These are phyloP conservation scores for Euphydryas editha DNA, from an alignment of 2,888 invertebrate genomes.

Conservation along the genomic window DNA sequence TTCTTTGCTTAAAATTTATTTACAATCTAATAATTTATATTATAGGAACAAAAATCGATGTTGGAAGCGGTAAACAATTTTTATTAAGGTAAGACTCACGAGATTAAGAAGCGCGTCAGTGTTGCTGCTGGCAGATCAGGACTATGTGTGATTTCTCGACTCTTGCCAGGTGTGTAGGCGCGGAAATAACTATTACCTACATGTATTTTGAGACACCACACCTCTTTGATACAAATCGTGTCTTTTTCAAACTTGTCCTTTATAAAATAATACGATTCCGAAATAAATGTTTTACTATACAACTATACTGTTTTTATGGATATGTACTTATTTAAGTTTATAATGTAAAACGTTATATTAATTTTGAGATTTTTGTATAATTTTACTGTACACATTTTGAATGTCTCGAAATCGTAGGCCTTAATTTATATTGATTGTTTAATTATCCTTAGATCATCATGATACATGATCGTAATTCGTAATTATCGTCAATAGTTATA, in stretches of 20 bases:
- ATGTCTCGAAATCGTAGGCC: not conserved
- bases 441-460: conserved; percentile 40
- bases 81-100: conserved; percentile 57
- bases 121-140: conserved; percentile 55
- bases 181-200: conserved; percentile 50
- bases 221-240: conserved; percentile 27
- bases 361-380: not conserved
- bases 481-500: too few species aligned
- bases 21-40: not conserved
- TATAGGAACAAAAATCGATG: not conserved
- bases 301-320: too few species aligned
- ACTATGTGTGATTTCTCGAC: conserved; percentile 66
- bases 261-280: not conserved
- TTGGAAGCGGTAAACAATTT: conserved; percentile 11
- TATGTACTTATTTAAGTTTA: too few species aligned
- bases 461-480: conserved; percentile 47
- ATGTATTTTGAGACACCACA: conserved; percentile 40
- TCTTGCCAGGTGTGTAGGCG: conserved; percentile 66
- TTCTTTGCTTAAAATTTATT: not conserved
- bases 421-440: conserved; percentile 3
- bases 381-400: not conserved
- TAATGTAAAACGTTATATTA: not conserved
- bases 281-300: not conserved
- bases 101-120: conserved; percentile 52
- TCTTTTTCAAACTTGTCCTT: conserved; percentile 5